A percentile compares a stretch with the other conserved stretches of the same genome.
Conservation (phyloP, 2,888 invertebrate species). For the Subacronicta megacephala region DNA sequence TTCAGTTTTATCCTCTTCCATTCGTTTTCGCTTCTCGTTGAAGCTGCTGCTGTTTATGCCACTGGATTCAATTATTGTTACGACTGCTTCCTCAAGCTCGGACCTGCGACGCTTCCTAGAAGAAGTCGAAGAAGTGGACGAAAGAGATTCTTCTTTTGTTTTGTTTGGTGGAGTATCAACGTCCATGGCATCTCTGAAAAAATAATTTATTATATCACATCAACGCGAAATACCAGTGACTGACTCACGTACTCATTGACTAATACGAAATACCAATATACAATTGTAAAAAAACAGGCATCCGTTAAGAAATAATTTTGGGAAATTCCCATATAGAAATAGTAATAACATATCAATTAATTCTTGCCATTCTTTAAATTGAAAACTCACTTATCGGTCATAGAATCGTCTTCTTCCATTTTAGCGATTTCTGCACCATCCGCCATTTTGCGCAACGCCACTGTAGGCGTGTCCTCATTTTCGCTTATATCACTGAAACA, state of each 20-base stretch:
- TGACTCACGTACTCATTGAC: too few relatives aligned
- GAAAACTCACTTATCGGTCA: constrained; percentile 29
- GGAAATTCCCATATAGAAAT: too few relatives aligned
- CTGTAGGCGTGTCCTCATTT: constrained; percentile 64
- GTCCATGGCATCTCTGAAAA: constrained; percentile 67
- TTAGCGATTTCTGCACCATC: constrained; percentile 69
- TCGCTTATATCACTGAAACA: constrained; percentile 75
- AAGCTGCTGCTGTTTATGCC: constrained; percentile 47
- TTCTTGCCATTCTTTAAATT: not conserved
- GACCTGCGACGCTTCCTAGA: constrained; percentile 80
- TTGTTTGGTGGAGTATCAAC: constrained; percentile 46
- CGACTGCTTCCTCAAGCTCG: constrained; percentile 72
- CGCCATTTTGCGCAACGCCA: constrained; percentile 67
- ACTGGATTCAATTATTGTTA: constrained; percentile 68
- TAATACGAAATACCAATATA: too few relatives aligned
- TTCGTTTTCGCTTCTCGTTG: constrained; percentile 67
- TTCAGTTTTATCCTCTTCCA: constrained; percentile 48
- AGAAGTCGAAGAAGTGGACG: constrained; percentile 18
- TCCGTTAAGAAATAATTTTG: too few relatives aligned
- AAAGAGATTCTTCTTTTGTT: constrained; percentile 26
- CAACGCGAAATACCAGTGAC: too few relatives aligned
- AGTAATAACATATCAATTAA: not conserved
- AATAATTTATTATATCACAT: too few relatives aligned
- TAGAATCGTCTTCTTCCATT: constrained; percentile 58
- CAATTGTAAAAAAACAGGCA: too few relatives aligned